A percentile compares a stretch with the other conserved stretches of the same genome.
Conservation (phyloP, 2,888 invertebrate species). For the Dicycla oo region DNA sequence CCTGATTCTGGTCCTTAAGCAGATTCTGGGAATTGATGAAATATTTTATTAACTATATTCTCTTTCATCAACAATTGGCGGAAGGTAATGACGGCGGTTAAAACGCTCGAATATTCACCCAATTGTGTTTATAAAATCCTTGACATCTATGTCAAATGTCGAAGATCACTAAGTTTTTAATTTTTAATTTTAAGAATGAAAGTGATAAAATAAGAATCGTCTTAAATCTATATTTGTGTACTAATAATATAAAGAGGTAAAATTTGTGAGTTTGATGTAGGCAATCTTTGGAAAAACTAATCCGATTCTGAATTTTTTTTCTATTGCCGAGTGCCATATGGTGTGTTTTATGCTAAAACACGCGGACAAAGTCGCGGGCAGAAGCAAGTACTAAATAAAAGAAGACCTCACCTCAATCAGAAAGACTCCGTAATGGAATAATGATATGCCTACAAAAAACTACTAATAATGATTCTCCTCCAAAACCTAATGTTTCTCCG, state of each 20-base stretch:
- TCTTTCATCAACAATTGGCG: too few relatives aligned
- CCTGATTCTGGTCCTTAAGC: too few relatives aligned
- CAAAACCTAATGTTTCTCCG: too few relatives aligned
- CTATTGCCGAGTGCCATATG: background rate
- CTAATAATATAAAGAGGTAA: background rate
- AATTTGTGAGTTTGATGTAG: background rate
- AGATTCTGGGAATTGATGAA: too few relatives aligned
- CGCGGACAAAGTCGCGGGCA: background rate
- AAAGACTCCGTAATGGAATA: background rate
- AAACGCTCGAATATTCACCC: too few relatives aligned
- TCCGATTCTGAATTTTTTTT: background rate
- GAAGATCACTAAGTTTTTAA: background rate
- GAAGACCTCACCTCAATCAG: background rate
- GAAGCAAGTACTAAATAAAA: background rate
- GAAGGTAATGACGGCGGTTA: too few relatives aligned
- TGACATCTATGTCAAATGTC: background rate
- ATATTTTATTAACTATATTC: too few relatives aligned
- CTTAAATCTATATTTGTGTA: background rate
- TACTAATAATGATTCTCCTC: too few relatives aligned
- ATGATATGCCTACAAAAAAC: too few relatives aligned
- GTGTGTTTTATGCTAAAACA: background rate
- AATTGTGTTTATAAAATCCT: background rate
- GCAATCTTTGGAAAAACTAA: background rate
- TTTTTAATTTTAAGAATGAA: background rate
- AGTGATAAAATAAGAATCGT: background rate